Evolutionary conservation across 2,888 invertebrate species (phyloP), one percentile per base, ranked within the genome.

Genomic region (Scrobipalpa atriplicella): DNA sequence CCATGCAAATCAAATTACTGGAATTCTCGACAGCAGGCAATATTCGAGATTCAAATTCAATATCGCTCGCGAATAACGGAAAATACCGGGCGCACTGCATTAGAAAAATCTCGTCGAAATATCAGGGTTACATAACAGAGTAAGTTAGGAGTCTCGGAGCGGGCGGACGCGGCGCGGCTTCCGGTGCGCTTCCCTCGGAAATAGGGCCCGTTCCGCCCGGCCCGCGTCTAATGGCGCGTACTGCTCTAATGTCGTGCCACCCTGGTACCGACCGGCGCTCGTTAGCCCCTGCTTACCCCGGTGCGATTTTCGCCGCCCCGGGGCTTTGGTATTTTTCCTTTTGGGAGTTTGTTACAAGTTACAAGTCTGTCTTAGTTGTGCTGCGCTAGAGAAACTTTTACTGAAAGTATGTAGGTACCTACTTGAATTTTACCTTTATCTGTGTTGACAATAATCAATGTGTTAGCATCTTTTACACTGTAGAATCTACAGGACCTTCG

Each of bases 121-220:
- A 86, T 86, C 72, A 85, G 82, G 85, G 78, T 78, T 72, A 76
- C 80, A 84, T 84, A 86, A 82, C 76, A 5, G 13, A 21, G 41
- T 8, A 78, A 79, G 76, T 82, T 79, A 75, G 82, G 77, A 76
- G 75, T 72, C 78, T 78, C 79, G 78, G 76, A 80, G 84, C 86
- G 86, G 86, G 84, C 86, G 86, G 86, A 83, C 83, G 85, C 81
- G 85, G 84, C 80, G 83, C 77, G 83, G 86, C 88, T 86, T 89
- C 89, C 90, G 85, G 80, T 79, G 80, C 79, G 82, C 86, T 90
- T 91, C 91, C 90, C 85, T 83, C 90, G 92, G 92, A 92, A 91
- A 92, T 92, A 90, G 91, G 89, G 88, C 88, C 88, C 88, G 86
- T 89, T 90, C 89, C 90, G 87, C 76, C 72, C 71, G 73, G 72